Evolutionary conservation across 2,113 vertebrate genomes (phyloP).

Genomic region (Phalacrocorax aristotelis): DNA sequence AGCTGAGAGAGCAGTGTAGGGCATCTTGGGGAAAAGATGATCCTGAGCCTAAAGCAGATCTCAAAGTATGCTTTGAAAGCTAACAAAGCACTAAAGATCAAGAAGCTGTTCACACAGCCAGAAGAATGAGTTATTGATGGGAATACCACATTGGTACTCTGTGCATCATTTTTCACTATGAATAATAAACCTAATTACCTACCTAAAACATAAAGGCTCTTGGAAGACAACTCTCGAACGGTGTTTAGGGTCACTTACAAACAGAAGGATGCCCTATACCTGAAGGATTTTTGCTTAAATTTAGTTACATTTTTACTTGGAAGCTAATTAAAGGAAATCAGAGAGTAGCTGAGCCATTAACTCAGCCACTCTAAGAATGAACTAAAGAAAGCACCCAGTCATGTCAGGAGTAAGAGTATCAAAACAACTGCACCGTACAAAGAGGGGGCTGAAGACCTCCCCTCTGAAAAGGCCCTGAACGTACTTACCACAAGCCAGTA

Average conservation of each 20-base stretch:
- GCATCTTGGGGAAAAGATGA: neutral
- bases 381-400: neutral
- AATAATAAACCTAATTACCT: neutral
- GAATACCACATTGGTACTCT: neutral
- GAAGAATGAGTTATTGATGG: neutral
- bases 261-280: neutral
- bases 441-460: neutral
- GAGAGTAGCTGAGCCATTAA: neutral
- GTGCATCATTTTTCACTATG: neutral
- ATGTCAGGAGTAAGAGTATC: neutral
- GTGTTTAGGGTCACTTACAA: conserved; percentile 22
- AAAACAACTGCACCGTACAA: neutral
- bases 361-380: neutral
- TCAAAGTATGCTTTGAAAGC: neutral
- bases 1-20: neutral
- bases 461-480: neutral
- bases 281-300: conserved; percentile 24
- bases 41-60: neutral
- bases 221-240: neutral
- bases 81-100: neutral
- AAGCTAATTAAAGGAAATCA: conserved; percentile 15
- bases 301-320: conserved; percentile 13
- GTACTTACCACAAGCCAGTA: neutral
- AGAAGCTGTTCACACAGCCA: neutral
- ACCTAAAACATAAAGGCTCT: neutral